Conservation (phyloP, 92 coral and sea anemone species). For the Porites rus region DNA sequence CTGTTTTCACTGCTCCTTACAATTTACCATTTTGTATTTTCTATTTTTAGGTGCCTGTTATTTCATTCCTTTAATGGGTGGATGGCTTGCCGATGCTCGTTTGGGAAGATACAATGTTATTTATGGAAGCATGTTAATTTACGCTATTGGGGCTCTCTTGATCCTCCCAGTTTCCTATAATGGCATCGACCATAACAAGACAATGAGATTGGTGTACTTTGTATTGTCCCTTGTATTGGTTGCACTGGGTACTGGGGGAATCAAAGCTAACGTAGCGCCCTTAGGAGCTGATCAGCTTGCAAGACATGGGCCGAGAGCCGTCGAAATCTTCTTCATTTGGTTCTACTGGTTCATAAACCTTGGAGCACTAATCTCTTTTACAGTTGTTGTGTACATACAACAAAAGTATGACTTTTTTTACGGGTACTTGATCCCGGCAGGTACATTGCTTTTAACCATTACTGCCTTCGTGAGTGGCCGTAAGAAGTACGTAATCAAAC, state of each 20-base stretch:
- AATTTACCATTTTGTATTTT: not conserved
- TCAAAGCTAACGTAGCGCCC: slow-evolving; percentile 96
- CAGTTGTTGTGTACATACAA: slow-evolving; percentile 85
- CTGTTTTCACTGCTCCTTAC: no score
- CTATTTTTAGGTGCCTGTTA: slow-evolving; percentile 83
- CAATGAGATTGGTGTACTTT: slow-evolving; percentile 48
- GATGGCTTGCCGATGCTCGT: slow-evolving; percentile 93
- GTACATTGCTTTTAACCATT: slow-evolving; percentile 76
- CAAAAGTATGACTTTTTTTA: slow-evolving; percentile 63
- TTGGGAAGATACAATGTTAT: slow-evolving; percentile 85
- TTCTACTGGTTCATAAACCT: slow-evolving; percentile 97
- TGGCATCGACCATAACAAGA: not conserved
- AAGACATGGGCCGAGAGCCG: slow-evolving; percentile 85
- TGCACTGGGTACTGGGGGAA: slow-evolving; percentile 98
- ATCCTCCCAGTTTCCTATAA: slow-evolving; percentile 38
- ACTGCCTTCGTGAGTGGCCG: slow-evolving; percentile 76
- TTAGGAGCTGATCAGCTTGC: slow-evolving; percentile 97
- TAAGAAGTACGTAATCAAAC: slow-evolving; percentile 64
- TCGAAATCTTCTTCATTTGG: slow-evolving; percentile 95
- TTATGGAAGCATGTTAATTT: slow-evolving; percentile 76
- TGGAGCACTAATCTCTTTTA: slow-evolving; percentile 89
- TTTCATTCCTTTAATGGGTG: slow-evolving; percentile 83
- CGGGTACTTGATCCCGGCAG: slow-evolving; percentile 82
- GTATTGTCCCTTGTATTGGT: slow-evolving; percentile 70
- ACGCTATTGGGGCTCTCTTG: slow-evolving; percentile 78